Base-by-base conservation (phyloP, 2,797 vertebrate species). In the Pangasius larnaudii region DNA sequence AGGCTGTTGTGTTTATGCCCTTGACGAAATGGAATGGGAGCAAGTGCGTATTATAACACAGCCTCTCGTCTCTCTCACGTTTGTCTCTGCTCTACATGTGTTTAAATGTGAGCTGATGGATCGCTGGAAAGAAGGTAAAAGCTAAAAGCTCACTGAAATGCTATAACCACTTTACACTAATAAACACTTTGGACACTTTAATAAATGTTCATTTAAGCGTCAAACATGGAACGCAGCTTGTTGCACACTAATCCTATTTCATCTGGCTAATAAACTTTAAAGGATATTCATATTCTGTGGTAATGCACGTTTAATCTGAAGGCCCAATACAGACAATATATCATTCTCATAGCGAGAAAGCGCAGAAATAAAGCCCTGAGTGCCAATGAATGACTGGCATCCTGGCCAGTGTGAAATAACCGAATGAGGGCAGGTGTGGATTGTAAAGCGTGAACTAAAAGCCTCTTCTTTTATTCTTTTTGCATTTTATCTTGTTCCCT, bases 271-370 rank as follows among this genome's bases (percentile, higher is more conserved):
- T 82, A 67, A 67, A 7, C 58, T 49, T 67, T 49, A 30, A 22
- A 16, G 7, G 14, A 33, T 19, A 42, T 42, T 42, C 8, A 3
- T 49, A 53, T 83, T 83, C 61, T 30, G 81, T 49, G 42, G 81
- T 46, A 83, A 83, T 67, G 42, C 39, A 49, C 22, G 27, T 83
- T 83, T 83, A 19, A 83, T 67, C 61, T 46, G 81, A 30, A 65
- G 39, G 8, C 33, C n/a, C 61, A 33, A 2, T 18, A 24, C 53
- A 24, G 19, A 27, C 33, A 77, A 5, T 46, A 7, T 75, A 49
- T 77, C 3, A 77, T 51, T 46, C 71, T 74, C 39, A 49, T 33
- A 33, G 30, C 10, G 7, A 78, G 16, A 42, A 72, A 72, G 67
- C 67, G 10, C 36, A 46, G 39, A 78, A 78, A 78, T 30, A 9